Evolutionary conservation across 2,797 vertebrate genomes (phyloP).

Genomic region (Eulemur rubriventer): DNA sequence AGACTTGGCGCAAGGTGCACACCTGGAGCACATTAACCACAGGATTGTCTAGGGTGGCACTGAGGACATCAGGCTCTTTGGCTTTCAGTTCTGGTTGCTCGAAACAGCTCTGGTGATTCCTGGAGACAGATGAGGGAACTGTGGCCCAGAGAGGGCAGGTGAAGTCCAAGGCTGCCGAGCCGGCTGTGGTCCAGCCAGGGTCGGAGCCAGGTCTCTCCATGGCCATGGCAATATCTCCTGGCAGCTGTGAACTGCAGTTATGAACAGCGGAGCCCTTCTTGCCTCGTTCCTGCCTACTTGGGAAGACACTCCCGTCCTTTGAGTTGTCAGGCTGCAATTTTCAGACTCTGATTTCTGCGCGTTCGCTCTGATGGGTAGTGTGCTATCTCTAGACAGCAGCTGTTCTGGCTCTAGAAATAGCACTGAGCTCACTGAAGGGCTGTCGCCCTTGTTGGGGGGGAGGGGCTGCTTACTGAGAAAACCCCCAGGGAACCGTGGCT

Average conservation of each 20-base stretch:
- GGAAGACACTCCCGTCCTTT: background rate
- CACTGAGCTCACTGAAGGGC: slow-evolving; percentile 20
- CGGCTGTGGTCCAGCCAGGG: background rate
- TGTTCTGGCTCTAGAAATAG: slow-evolving; percentile 68
- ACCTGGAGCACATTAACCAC: background rate
- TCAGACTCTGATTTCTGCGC: background rate
- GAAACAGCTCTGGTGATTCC: background rate
- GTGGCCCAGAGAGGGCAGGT: background rate
- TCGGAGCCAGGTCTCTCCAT: background rate
- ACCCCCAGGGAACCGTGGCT: background rate
- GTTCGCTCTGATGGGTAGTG: background rate
- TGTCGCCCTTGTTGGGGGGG: background rate
- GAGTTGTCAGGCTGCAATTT: slow-evolving; percentile 24
- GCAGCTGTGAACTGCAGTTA: background rate
- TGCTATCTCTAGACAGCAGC: slow-evolving; percentile 49
- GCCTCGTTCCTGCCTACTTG: background rate
- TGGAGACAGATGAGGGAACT: background rate
- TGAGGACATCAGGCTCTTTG: background rate
- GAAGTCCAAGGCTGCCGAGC: background rate
- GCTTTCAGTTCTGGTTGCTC: background rate
- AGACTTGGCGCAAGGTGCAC: background rate
- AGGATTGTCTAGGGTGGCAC: background rate
- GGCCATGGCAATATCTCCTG: background rate
- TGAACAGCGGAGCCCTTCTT: background rate
- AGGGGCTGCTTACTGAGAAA: background rate